These are phyloP conservation scores for Crypturellus tataupa DNA, from an alignment of 2,797 vertebrate species.

Conservation along the genomic window DNA sequence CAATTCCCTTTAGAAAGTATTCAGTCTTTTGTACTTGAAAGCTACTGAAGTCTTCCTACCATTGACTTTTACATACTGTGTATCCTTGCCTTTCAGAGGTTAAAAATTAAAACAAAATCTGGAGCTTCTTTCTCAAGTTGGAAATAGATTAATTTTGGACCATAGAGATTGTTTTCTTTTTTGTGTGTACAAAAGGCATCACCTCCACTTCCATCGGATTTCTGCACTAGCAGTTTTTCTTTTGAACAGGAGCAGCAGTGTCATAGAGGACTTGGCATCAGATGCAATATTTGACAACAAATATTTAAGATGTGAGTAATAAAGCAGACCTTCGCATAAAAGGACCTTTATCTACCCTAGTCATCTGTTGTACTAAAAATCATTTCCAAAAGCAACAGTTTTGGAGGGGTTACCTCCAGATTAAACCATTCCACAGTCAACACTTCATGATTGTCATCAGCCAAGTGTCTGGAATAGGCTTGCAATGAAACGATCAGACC, in stretches of 20 bases:
- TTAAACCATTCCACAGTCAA: background rate
- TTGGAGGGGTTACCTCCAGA: background rate
- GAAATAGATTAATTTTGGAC: background rate
- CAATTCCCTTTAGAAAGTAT: background rate
- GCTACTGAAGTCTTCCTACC: background rate
- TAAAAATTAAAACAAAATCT: background rate
- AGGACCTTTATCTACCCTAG: background rate
- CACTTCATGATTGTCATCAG: background rate
- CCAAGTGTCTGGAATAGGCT: background rate
- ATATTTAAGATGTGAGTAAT: conserved; percentile 30
- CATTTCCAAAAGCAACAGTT: background rate
- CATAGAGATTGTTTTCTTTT: background rate
- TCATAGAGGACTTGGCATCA: background rate
- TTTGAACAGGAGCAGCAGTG: background rate
- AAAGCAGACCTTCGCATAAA: conserved; percentile 29
- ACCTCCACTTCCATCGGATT: background rate
- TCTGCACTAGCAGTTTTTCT: background rate
- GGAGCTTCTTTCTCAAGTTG: background rate
- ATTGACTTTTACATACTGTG: background rate
- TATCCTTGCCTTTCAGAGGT: background rate
- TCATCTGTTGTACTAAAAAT: conserved; percentile 22
- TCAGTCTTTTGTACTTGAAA: background rate
- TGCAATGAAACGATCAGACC: background rate
- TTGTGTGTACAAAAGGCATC: background rate
- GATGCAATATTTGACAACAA: conserved; percentile 13